Percentiles rank a stretch among this genome's conserved stretches.
These are phyloP conservation scores for Loris lydekkerianus DNA, from an alignment of 2,797 vertebrate species.

Conservation along the genomic window DNA sequence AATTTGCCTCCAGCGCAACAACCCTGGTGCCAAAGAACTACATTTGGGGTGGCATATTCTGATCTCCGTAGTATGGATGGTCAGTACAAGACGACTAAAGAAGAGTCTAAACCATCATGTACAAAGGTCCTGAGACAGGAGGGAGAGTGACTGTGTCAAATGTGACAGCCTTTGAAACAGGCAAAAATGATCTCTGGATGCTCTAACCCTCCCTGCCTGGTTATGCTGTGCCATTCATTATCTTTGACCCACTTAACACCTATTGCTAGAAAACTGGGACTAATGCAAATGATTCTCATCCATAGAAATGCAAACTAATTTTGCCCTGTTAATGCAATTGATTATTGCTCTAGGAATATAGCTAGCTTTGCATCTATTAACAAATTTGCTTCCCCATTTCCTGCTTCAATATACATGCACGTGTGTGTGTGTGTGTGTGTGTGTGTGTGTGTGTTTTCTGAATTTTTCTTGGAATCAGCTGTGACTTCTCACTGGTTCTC, in stretches of 20 bases:
- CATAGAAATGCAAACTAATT: constrained; percentile 65
- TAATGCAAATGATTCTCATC: not conserved
- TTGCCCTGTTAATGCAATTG: constrained; percentile 39
- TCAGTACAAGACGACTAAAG: not conserved
- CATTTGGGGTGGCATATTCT: not conserved
- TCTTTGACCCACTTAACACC: constrained; percentile 32
- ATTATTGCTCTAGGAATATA: not conserved
- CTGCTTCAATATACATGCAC: not conserved
- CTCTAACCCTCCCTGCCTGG: not conserved
- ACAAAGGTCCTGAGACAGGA: not conserved
- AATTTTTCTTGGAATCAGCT: not conserved
- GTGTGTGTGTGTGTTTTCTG: not conserved
- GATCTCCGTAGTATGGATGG: not conserved
- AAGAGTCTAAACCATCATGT: not conserved
- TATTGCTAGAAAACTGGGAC: constrained; percentile 45
- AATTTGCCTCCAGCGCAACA: not conserved
- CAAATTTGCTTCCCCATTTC: constrained; percentile 46
- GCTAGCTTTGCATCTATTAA: constrained; percentile 26
- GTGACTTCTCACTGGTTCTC: not conserved
- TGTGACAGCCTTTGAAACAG: not conserved
- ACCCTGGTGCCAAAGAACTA: not conserved
- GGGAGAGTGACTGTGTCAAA: not conserved
- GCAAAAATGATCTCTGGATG: not conserved
- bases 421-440: fast-evolving
- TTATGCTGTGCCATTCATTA: constrained; percentile 3